A percentile compares a stretch with the other conserved stretches of the same genome.
phyloP scores from a whole-genome alignment of 2,888 invertebrate species.

The Ectemnius continuus region DNA sequence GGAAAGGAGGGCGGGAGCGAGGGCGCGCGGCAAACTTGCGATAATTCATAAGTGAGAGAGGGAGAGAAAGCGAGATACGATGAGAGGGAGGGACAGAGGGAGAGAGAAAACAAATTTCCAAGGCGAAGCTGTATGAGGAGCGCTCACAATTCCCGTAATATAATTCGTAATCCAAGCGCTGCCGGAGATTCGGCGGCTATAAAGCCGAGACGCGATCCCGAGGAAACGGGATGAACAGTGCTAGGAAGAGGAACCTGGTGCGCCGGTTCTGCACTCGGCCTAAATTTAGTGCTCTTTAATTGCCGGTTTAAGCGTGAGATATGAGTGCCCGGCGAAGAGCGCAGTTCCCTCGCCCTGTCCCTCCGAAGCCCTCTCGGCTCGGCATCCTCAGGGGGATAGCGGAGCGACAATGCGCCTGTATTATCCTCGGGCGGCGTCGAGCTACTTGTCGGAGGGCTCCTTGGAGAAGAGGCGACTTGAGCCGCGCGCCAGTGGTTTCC shows the following conservation, averaged over 20 bases:
- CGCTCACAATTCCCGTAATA: neutral
- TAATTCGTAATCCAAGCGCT: constrained; percentile 1
- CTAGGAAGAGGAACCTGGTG: constrained; percentile 19
- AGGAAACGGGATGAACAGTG: neutral
- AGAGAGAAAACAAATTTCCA: neutral
- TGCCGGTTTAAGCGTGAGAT: constrained; percentile 17
- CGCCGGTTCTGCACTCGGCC: constrained; percentile 2
- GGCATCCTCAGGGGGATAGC: constrained; percentile 11
- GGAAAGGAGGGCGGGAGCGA: no score
- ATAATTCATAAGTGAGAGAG: no score
- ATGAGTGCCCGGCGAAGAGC: constrained; percentile 10
- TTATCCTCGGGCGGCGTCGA: constrained; percentile 12
- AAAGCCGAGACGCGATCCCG: neutral
- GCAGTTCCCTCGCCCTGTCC: neutral
- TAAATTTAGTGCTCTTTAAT: constrained; percentile 45
- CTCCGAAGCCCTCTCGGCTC: neutral
- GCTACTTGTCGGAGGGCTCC: no score
- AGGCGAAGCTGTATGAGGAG: neutral
- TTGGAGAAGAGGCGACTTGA: neutral
- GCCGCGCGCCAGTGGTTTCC: constrained; percentile 37
- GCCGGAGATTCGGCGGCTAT: neutral
- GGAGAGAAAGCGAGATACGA: neutral
- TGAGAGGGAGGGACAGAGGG: neutral
- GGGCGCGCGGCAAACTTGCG: no score
- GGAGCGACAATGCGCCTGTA: constrained; percentile 26